Evolutionary conservation across 2,888 invertebrate genomes (phyloP).

Genomic region (Cheilosia urbana): DNA sequence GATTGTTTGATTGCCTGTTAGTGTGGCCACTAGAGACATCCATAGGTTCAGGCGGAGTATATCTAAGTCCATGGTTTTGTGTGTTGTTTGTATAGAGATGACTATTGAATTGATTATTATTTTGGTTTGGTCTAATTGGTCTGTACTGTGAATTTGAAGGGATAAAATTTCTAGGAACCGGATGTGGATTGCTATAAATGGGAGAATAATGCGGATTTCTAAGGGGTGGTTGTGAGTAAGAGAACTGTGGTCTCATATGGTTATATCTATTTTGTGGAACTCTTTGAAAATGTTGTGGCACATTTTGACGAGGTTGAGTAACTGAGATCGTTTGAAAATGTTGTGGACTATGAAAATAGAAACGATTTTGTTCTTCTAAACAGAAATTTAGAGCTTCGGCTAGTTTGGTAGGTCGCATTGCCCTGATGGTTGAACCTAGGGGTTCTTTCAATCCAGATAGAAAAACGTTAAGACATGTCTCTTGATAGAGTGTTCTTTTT

Average conservation of each 20-base stretch:
- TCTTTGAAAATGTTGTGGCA: constrained; percentile 4
- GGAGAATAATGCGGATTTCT: constrained; percentile 6
- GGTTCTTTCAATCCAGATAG: too few relatives aligned
- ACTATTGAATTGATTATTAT: neutral
- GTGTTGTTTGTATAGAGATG: neutral
- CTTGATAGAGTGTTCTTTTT: constrained; percentile 17
- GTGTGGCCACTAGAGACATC: neutral
- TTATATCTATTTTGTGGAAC: constrained; percentile 52
- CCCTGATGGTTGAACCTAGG: constrained; percentile 61
- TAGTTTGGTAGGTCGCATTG: constrained; percentile 73
- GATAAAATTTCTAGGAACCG: neutral
- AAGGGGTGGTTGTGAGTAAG: neutral
- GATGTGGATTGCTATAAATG: neutral
- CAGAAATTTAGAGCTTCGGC: constrained; percentile 65
- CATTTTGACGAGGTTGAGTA: constrained; percentile 8
- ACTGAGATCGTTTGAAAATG: neutral
- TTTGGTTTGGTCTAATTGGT: neutral
- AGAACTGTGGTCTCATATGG: constrained; percentile 5
- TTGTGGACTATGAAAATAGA: constrained; percentile 8
- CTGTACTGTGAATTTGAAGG: neutral
- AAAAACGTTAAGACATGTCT: constrained; percentile 75
- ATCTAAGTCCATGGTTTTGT: neutral
- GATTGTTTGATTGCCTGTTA: neutral
- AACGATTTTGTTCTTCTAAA: constrained; percentile 25
- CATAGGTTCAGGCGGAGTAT: neutral